Evolutionary conservation across 1,140 invertebrate genomes (phyloP), one percentile per base, ranked within the genome.

Genomic region (Drosophila albomicans): DNA sequence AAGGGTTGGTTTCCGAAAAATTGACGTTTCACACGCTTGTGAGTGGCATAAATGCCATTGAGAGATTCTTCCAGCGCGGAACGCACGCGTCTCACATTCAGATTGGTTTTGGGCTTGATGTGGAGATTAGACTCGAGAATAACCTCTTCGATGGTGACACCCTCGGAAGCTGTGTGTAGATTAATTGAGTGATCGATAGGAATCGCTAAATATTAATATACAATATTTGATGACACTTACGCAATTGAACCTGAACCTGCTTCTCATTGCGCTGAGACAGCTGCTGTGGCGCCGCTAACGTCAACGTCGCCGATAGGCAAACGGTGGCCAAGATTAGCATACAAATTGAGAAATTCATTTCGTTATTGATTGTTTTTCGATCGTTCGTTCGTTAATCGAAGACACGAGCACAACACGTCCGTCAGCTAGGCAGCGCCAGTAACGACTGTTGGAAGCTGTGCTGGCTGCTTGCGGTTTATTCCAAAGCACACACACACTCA

Each of bases 111-210:
- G 1, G 88, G 79, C 41, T 86, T 89, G 8, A 93, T 92, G 61
- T 82, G 87, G n/a, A 93, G 78, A 28, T 84, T 91, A 2, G 92
- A 92, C 54, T 93, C 90, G 15, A 93, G 81, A 1, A 93, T 78
- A 6, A 93, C 92, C 75, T 93, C 92, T 58, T 93, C 92, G 30
- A 93, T 89, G 2, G 84, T 78, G 16, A 82, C 80, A 7, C 91
- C 91, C 48, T 78, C 82, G 1, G 66, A 32, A n/a, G 88, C 91
- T 91, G 62, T 15, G 13, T 41, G 16, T 8, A 2, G 28, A 11
- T 56, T 32, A 20, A 45, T 59, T 35, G 32, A 43, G 41, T 3
- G 3, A 48, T 68, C 25, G 38, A 59, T 57, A 59, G 15, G 10
- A 69, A 59, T 63, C 49, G 52, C 35, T 70, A 32, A 61, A 65